Evolutionary conservation across 2,797 vertebrate species (phyloP), one percentile per base, ranked within the genome.

Genomic region (Amniataba percoides): DNA sequence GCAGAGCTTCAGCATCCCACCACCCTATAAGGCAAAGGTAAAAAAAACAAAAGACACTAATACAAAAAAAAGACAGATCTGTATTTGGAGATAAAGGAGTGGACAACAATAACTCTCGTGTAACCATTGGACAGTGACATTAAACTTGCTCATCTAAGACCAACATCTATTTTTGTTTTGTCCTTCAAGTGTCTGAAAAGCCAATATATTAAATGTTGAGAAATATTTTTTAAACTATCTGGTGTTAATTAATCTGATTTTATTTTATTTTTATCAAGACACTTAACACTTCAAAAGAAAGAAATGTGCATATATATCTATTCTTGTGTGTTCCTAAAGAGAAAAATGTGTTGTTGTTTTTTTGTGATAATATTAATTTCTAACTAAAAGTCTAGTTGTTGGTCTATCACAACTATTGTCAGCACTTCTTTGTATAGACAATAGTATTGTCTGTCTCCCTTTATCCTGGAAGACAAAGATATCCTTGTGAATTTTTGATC

Each of bases 41-140:
- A 67, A 40, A 71, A 84, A 61, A 86, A 27, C 83, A 84, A 84
- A 67, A 59, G 73, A 56, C 52, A 2, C 18, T 53, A 3, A 71
- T 80, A 27, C 4, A 2, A 53, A 77, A 78, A 49, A 77, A 83
- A 77, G 69, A 15, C 71, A 74, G 69, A 82, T 78, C 84, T 84
- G 57, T 85, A 84, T 89, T 82, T 82, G 81, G 87, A 85, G 45
- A 79, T 74, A 72, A 78, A 90, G 83, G 78, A 76, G 80, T 87
- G 80, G 82, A 86, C 73, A 79, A 71, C 7, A 75, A 48, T 52
- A 61, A 77, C 60, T 23, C 31, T 65, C 57, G 34, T 60, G 53
- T 77, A 15, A 57, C 31, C 19, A 80, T 46, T 75, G 79, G 75
- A 15, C 53, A 31, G 39, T 67, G 25, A 46, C 74, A n/a, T 21